Percentiles rank a stretch among this genome's conserved stretches.
phyloP scores from a whole-genome alignment of 2,113 vertebrate genomes.

The Pelusios castaneus region DNA sequence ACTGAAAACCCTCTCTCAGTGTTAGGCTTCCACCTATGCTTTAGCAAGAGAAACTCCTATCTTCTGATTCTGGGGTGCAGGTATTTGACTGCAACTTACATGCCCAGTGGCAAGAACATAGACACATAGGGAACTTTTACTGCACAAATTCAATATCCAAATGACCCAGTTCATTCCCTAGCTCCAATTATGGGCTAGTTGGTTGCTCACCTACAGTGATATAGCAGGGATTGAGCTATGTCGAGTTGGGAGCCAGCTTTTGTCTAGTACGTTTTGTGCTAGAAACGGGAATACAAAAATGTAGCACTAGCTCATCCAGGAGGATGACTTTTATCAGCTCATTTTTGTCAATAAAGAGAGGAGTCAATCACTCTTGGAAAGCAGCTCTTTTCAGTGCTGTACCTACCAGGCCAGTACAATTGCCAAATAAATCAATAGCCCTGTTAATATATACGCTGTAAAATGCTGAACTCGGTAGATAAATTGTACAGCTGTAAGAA shows the following conservation, averaged over 20 bases:
- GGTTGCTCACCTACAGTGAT: background rate
- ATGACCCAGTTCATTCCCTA: background rate
- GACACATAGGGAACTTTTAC: background rate
- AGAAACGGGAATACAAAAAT: conserved; percentile 33
- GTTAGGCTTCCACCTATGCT: no score
- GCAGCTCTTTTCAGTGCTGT: conserved; percentile 28
- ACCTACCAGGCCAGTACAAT: conserved; percentile 50
- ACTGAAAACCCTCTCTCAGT: no score
- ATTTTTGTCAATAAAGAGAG: conserved; percentile 76
- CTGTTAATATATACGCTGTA: conserved; percentile 71
- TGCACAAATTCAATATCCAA: background rate
- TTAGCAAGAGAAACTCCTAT: no score
- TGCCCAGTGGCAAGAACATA: background rate
- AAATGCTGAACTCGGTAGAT: conserved; percentile 73
- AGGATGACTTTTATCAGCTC: conserved; percentile 69
- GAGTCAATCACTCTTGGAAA: conserved; percentile 71
- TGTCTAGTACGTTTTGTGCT: conserved; percentile 27
- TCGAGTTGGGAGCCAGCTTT: background rate
- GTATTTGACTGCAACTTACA: background rate
- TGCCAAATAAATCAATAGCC: conserved; percentile 55
- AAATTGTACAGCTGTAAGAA: conserved; percentile 57
- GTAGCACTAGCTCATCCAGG: conserved; percentile 25
- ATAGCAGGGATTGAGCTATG: background rate
- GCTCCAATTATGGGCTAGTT: background rate
- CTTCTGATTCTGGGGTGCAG: background rate